These are phyloP conservation scores for Pseudolaguvia tuberculata DNA, from an alignment of 2,113 vertebrate species.

Conservation along the genomic window DNA sequence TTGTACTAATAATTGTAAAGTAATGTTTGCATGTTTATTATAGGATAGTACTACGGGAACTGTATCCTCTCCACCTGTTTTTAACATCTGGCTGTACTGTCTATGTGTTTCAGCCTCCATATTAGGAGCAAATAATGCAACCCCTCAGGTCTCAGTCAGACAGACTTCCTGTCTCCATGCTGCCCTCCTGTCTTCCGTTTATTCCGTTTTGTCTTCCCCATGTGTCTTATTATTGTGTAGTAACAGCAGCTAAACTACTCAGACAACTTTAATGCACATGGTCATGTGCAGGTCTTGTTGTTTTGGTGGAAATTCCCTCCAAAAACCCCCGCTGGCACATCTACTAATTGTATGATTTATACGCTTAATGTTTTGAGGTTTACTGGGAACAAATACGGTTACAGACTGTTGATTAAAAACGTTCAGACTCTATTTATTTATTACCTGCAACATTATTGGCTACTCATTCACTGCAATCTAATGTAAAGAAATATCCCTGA, in stretches of 20 bases:
- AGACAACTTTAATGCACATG: not conserved
- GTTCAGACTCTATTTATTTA: not conserved
- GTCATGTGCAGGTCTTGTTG: not conserved
- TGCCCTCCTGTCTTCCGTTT: slow-evolving; percentile 45
- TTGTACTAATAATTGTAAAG: no score
- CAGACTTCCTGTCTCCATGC: slow-evolving; percentile 45
- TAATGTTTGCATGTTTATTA: no score
- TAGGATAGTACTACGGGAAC: no score
- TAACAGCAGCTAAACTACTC: slow-evolving; percentile 37
- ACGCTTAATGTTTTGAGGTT: no score
- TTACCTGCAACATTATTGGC: not conserved
- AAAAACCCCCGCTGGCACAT: not conserved
- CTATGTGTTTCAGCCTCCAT: no score
- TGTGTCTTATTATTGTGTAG: slow-evolving; percentile 37
- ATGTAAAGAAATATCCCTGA: not conserved
- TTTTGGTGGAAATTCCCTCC: slow-evolving; percentile 27
- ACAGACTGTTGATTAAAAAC: no score
- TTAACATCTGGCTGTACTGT: no score
- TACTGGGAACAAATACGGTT: no score
- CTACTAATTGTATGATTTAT: not conserved
- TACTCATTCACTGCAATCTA: slow-evolving; percentile 8
- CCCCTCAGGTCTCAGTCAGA: slow-evolving; percentile 26
- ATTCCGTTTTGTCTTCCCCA: slow-evolving; percentile 24
- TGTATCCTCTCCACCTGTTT: no score
- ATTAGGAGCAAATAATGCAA: not conserved